phyloP scores from a whole-genome alignment of 2,797 vertebrate species.

The Anabas testudineus region DNA sequence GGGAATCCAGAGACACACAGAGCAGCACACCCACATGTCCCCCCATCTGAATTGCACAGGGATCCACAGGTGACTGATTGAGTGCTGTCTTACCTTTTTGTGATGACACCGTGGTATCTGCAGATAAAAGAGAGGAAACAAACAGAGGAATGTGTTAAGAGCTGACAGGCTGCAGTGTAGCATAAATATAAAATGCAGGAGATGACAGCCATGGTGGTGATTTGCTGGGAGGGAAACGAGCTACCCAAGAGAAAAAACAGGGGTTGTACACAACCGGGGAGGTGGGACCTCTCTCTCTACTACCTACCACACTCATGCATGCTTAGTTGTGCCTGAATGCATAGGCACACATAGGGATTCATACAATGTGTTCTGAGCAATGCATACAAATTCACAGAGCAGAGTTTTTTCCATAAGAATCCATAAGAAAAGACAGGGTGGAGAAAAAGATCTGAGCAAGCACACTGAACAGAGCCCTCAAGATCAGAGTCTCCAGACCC shows the following conservation, averaged over 20 bases:
- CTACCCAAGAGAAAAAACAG: slow-evolving; percentile 53
- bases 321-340: slow-evolving; percentile 11
- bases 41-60: slow-evolving; percentile 14
- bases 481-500: slow-evolving; percentile 50
- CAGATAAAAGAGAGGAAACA: slow-evolving; percentile 66
- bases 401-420: slow-evolving; percentile 7
- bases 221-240: slow-evolving; percentile 36
- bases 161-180: slow-evolving; percentile 42
- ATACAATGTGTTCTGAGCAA: background rate
- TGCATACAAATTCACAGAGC: slow-evolving; percentile 23
- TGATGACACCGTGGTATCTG: slow-evolving; percentile 80
- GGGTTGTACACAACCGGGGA: slow-evolving; percentile 27
- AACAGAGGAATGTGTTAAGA: slow-evolving; percentile 53
- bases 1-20: slow-evolving; percentile 5
- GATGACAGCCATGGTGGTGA: slow-evolving; percentile 45
- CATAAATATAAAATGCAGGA: slow-evolving; percentile 46
- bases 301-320: slow-evolving; percentile 9
- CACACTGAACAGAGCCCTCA: slow-evolving; percentile 28
- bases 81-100: slow-evolving; percentile 81
- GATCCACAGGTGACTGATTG: slow-evolving; percentile 60
- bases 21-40: slow-evolving; percentile 18
- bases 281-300: slow-evolving; percentile 49
- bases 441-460: slow-evolving; percentile 25
- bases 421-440: slow-evolving; percentile 16
- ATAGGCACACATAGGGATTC: slow-evolving; percentile 19